Base-by-base conservation (phyloP, 1,140 invertebrate species). In the Anadara kagoshimensis region DNA sequence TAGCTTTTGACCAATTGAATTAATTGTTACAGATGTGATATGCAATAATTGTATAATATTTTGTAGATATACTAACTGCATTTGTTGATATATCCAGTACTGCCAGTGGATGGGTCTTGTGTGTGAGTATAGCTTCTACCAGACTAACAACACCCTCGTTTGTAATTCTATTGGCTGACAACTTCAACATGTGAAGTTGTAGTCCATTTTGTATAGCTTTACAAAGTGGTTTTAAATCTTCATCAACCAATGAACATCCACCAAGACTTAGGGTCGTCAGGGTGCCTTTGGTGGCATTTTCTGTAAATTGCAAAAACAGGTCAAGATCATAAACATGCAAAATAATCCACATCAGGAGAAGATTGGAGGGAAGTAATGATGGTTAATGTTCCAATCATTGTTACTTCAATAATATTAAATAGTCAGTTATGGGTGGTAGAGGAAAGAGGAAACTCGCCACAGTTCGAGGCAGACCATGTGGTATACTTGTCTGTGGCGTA, bases 81-180 rank as follows among this genome's bases (percentile, higher is more conserved):
- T 86, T 86, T 61, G 73, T 78, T 14, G 78, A 82, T 11, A 82
- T 53, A 73, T 86, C 85, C 47, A 85, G 44, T 0, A 84, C 78
- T 43, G 75, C 77, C 22, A 86, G 69, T 45, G 83, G 79, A 51
- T 84, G 78, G 49, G 71, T 66, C 47, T 75, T 76, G 53, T 69
- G 51, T 18, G 68, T 70, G 20, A 77, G 26, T 16, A 86, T 43
- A 26, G 68, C 78, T 24, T 81, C 77, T 14, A 78, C 78, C 5
- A 86, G 58, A 16, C 47, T 57, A 47, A 49, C 66, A n/a, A 84
- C 61, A 7, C 75, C 75, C 11, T 58, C 71, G 73, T 86, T 83
- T 69, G 80, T 79, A 20, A 86, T 53, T 12, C 85, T 53, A 80
- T 86, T 86, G 67, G 77, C 80, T 54, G 82, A 81, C 26, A 85